Evolutionary conservation across 1,140 invertebrate species (phyloP).

Genomic region (Macrobrachium nipponense): DNA sequence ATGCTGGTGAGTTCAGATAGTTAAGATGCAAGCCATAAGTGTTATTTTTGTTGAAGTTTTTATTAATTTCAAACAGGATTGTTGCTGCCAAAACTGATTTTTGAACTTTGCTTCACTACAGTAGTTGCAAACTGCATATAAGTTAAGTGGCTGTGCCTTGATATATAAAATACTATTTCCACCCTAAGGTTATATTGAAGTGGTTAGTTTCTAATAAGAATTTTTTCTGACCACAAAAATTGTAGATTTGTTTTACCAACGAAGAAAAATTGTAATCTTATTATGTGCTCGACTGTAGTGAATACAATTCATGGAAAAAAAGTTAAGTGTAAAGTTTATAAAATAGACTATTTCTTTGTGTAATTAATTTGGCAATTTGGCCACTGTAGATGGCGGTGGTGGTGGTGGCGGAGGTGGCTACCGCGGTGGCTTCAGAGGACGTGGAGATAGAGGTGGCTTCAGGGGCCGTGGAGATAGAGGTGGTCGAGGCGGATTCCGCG

Average conservation of each 20-base stretch:
- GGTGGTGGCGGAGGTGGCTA: conserved; percentile 69
- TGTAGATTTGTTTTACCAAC: no score
- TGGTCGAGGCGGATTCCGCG: conserved; percentile 65
- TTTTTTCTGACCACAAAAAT: no score
- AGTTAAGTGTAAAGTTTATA: background rate
- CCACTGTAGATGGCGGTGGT: conserved; percentile 62
- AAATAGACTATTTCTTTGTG: background rate
- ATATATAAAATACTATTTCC: no score
- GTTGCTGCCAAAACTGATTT: background rate
- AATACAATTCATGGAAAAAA: no score
- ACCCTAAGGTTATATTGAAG: no score
- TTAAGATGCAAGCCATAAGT: background rate
- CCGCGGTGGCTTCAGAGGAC: conserved; percentile 68
- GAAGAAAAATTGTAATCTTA: no score
- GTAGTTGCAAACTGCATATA: no score
- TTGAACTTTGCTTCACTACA: no score
- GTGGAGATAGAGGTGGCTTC: conserved; percentile 67
- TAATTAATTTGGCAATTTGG: conserved; percentile 6
- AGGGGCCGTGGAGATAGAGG: conserved; percentile 63
- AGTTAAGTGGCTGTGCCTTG: no score
- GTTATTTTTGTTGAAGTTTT: background rate
- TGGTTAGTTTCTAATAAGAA: no score
- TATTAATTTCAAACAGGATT: background rate
- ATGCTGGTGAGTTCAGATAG: conserved; percentile 36
- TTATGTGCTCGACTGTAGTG: no score